Evolutionary conservation across 2,797 vertebrate species (phyloP), one percentile per base, ranked within the genome.

Genomic region (Crocidura indochinensis): DNA sequence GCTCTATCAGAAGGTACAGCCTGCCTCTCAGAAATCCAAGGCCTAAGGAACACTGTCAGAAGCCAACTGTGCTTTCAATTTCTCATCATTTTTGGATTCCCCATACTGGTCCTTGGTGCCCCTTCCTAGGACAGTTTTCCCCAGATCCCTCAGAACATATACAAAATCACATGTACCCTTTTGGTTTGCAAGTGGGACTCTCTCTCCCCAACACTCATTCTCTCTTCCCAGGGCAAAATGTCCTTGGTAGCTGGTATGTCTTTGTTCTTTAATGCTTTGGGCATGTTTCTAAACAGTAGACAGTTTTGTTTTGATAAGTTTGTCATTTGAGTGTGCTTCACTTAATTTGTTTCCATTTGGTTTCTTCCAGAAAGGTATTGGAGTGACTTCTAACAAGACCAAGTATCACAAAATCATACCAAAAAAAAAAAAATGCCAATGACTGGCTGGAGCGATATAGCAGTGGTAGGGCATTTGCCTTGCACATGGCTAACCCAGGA

Each of bases 1-100:
- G 68, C 90, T 56, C 47, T 46, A 10, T 93, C 60, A 86, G 93
- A 87, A 87, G 72, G 68, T 38, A 87, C 79, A 71, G 51, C n/a
- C 44, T 26, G 53, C 68, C 56, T 90, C 20, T 0, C 60, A 83
- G 44, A 83, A 84, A 89, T 64, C 29, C 51, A 17, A 56, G n/a
- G 56, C 46, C 15, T 26, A 8, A 64, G 72, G 7, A 6, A 27
- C 76, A 84, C 38, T 24, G 5, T 11, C 47, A 26, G 60, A 76
- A n/a, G 29, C 80, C 90, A 82, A 27, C 88, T 91, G 88, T 53
- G 74, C 78, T 17, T 20, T 3, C 1, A 22, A 68, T 10, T 31
- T 12, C 75, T 84, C 76, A 15, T 26, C 47, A 64, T 82, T 72
- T 73, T 67, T 24, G n/a, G 20, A 17, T 24, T 47, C 2, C 44